A percentile compares a stretch with the other conserved stretches of the same genome.
Evolutionary conservation across 2,113 vertebrate genomes (phyloP).

Genomic region (Cephalopterus ornatus): DNA sequence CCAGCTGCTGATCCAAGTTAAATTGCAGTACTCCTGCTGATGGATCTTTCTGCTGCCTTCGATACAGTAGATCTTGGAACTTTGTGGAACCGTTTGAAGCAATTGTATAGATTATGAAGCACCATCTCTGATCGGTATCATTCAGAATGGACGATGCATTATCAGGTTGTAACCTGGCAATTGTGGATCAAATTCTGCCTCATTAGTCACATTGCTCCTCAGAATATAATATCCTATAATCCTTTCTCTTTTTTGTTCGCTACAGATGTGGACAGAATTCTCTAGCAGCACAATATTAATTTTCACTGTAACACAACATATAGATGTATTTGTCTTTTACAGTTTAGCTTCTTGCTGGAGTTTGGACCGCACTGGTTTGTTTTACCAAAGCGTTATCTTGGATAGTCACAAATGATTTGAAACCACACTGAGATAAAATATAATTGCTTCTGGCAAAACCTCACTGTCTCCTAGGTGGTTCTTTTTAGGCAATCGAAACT

Average conservation of each 20-base stretch:
- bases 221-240: neutral
- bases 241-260: slow-evolving; percentile 8
- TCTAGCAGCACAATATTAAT: neutral
- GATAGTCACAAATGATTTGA: slow-evolving; percentile 27
- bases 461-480: neutral
- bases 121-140: neutral
- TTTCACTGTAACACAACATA: neutral
- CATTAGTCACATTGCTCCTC: neutral
- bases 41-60: slow-evolving; percentile 37
- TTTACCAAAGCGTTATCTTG: neutral
- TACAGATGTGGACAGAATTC: neutral
- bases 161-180: neutral
- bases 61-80: slow-evolving; percentile 9
- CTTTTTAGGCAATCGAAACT: neutral
- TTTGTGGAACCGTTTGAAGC: neutral
- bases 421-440: slow-evolving; percentile 25
- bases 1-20: slow-evolving; percentile 45
- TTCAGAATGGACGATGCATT: neutral
- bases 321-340: neutral
- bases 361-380: slow-evolving; percentile 1
- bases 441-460: slow-evolving; percentile 42
- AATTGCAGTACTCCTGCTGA: slow-evolving; percentile 24
- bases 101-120: slow-evolving; percentile 4
- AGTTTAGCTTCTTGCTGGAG: neutral
- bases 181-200: slow-evolving; percentile 27